Conservation (phyloP, 2,113 vertebrate genomes). For the Coracopsis vasa region DNA sequence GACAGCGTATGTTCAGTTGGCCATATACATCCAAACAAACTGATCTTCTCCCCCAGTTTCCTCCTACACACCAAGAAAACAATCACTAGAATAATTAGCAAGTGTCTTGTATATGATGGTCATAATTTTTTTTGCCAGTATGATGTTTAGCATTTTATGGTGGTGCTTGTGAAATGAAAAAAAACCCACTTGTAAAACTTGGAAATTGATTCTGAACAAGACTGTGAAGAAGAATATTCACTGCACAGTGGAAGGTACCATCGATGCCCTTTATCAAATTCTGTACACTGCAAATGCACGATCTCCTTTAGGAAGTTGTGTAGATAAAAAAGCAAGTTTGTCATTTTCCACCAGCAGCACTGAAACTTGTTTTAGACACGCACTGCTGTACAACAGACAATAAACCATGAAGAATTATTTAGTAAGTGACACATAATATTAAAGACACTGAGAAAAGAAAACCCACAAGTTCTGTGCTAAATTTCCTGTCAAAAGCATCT, state of each 20-base stretch:
- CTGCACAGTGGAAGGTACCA: not conserved
- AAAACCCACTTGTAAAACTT: accelerated
- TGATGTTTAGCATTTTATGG: not conserved
- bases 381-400: not conserved
- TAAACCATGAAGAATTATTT: not conserved
- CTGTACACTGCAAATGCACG: not conserved
- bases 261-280: not conserved
- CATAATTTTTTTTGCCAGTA: not conserved
- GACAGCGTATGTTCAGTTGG: not conserved
- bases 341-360: not conserved
- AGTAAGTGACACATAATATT: not conserved
- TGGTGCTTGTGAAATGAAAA: not conserved
- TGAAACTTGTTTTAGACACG: not conserved
- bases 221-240: not conserved
- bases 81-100: not conserved
- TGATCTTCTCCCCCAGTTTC: not conserved
- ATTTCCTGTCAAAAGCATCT: conserved; percentile 9
- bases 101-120: not conserved
- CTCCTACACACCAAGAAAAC: not conserved
- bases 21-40: not conserved
- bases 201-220: not conserved
- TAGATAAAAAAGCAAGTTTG: not conserved
- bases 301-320: not conserved
- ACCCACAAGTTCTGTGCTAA: not conserved
- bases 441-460: not conserved